Evolutionary conservation across 2,797 vertebrate genomes (phyloP), one percentile per base, ranked within the genome.

Genomic region (Pantherophis vulpinus): DNA sequence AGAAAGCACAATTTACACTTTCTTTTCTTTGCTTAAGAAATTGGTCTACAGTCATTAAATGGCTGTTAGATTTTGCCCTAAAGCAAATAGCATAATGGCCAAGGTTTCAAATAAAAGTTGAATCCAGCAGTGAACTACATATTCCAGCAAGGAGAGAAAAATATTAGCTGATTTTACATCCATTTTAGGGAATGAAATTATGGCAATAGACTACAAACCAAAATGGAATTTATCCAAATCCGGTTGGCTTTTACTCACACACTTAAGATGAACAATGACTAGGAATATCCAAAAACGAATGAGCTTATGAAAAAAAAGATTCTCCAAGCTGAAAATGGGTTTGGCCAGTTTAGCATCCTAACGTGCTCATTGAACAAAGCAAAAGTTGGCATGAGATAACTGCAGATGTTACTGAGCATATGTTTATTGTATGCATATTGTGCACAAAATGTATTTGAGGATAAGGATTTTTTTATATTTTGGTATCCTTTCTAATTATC

Each of bases 1-100:
- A 94, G 88, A 93, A 97, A 97, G 89, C 90, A 59, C 56, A 54
- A 90, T 96, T 95, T 93, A 93, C 92, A 11, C 66, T 92, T 55
- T 92, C 91, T 88, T 94, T 93, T 95, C 92, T 79, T 88, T 93
- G 74, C 90, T 95, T 94, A 94, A 95, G 89, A 90, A 60, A 74
- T 94, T 93, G 91, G 95, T 94, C 94, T 23, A 91, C 91, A 95
- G 32, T 91, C 86, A 94, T 2, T 93, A 66, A 90, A 14, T 90
- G 90, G 29, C 23, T 83, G 37, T 20, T 37, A 18, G 87, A 92
- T 89, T 11, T 93, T 93, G 29, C 54, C 79, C 58, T 92, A n/a
- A 93, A 94, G 88, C 32, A 4, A 89, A 10, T 25, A 18, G 11
- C 0, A 88, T 63, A 29, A 20, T 87, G 92, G n/a, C 12, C 89